Evolutionary conservation across 1,140 invertebrate genomes (phyloP).

Genomic region (Drosophila gunungcola): DNA sequence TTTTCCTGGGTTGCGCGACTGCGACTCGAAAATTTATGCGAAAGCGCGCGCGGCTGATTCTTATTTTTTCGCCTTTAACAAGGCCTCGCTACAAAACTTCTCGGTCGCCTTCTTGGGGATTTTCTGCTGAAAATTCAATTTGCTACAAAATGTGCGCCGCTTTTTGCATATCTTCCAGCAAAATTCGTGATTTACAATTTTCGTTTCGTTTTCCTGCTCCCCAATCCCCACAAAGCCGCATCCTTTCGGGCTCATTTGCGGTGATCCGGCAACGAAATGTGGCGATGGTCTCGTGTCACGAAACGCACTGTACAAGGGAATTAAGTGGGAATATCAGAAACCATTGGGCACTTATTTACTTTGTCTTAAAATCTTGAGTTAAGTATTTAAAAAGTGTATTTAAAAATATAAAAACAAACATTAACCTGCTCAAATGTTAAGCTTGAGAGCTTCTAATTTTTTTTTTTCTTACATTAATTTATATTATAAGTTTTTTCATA

Average conservation of each 20-base stretch:
- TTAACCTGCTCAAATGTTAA: not conserved
- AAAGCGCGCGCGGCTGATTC: slow-evolving; percentile 79
- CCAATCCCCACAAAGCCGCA: slow-evolving; percentile 36
- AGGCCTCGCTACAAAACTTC: slow-evolving; percentile 48
- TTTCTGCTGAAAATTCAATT: slow-evolving; percentile 84
- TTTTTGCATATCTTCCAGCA: slow-evolving; percentile 83
- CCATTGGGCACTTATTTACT: too few species aligned
- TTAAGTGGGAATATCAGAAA: too few species aligned
- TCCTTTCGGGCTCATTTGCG: slow-evolving; percentile 65
- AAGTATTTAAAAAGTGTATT: too few species aligned
- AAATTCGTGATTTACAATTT: slow-evolving; percentile 84
- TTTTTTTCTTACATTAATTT: not conserved
- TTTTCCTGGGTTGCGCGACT: slow-evolving; percentile 20
- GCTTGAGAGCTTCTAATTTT: too few species aligned
- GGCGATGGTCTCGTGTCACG: slow-evolving; percentile 37
- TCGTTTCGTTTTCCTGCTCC: slow-evolving; percentile 74
- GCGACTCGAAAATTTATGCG: slow-evolving; percentile 73
- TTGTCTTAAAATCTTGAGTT: too few species aligned
- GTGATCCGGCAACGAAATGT: slow-evolving; percentile 10
- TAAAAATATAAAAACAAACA: not conserved
- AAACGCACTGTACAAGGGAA: slow-evolving; percentile 2
- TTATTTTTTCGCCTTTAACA: slow-evolving; percentile 84
- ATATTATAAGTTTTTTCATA: too few species aligned
- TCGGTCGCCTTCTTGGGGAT: slow-evolving; percentile 28
- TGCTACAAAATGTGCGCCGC: slow-evolving; percentile 82